A percentile compares a stretch with the other conserved stretches of the same genome.
These are phyloP conservation scores for Phaedon cochleariae DNA, from an alignment of 2,888 invertebrate species.

Conservation along the genomic window DNA sequence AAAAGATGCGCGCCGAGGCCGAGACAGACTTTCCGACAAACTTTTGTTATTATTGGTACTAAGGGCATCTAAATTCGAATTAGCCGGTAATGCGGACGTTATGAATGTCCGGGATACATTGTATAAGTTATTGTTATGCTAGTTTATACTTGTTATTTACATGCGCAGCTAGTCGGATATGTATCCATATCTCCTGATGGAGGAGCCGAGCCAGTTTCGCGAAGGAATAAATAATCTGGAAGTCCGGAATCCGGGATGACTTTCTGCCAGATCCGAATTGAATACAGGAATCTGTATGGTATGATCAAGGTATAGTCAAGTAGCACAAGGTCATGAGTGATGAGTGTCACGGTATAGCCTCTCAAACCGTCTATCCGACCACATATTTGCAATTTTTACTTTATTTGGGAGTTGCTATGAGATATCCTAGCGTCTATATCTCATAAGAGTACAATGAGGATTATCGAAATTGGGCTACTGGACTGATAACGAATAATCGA, in stretches of 20 bases:
- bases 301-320: too few species aligned
- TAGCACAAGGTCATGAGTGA: too few species aligned
- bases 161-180: slow-evolving; percentile 31
- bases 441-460: too few species aligned
- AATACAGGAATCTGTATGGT: too few species aligned
- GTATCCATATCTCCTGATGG: slow-evolving; percentile 32
- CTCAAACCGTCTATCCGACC: too few species aligned
- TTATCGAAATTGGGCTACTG: too few species aligned
- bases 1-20: slow-evolving; percentile 37
- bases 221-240: not conserved
- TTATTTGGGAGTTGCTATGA: too few species aligned
- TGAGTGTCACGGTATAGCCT: too few species aligned
- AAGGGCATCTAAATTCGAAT: slow-evolving; percentile 41
- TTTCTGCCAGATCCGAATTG: too few species aligned
- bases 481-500: too few species aligned
- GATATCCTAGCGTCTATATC: too few species aligned
- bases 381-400: too few species aligned
- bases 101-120: slow-evolving; percentile 33
- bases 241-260: not conserved
- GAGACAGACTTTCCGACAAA: slow-evolving; percentile 40
- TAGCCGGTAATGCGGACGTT: slow-evolving; percentile 39
- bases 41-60: slow-evolving; percentile 42
- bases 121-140: slow-evolving; percentile 38
- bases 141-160: slow-evolving; percentile 36
- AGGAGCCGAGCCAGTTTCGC: slow-evolving; percentile 23